These are phyloP conservation scores for Motacilla tschutschensis DNA, from an alignment of 2,113 vertebrate species.

Conservation along the genomic window DNA sequence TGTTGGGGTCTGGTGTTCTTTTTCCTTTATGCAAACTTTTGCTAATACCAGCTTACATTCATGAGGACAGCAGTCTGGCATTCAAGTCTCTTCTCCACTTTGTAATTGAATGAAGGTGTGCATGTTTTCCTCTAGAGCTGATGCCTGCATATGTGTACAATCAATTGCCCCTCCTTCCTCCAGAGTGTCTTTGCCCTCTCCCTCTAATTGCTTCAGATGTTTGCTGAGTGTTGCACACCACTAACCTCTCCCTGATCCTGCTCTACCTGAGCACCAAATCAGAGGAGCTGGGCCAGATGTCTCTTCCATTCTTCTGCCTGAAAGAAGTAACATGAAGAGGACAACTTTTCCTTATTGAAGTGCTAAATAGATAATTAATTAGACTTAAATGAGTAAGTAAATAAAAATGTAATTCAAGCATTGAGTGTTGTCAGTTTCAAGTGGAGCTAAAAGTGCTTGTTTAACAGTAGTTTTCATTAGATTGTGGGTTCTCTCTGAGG, in stretches of 20 bases:
- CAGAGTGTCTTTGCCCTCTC: neutral
- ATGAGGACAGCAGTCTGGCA: neutral
- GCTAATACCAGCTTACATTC: neutral
- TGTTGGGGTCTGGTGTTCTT: fast-evolving
- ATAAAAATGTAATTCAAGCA: neutral
- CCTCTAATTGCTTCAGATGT: neutral
- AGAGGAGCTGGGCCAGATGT: neutral
- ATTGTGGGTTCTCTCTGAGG: neutral
- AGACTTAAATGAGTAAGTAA: neutral
- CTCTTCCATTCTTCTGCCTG: neutral
- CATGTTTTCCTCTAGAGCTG: neutral
- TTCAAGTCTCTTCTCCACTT: neutral
- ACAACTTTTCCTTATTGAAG: neutral
- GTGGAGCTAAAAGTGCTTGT: neutral
- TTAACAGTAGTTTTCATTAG: neutral
- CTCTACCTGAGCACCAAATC: neutral
- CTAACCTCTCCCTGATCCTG: neutral
- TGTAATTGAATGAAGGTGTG: neutral
- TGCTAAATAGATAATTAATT: neutral
- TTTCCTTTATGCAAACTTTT: neutral
- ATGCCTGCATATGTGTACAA: neutral
- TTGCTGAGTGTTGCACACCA: neutral
- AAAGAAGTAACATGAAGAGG: neutral
- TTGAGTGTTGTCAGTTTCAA: neutral
- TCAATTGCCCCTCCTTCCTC: neutral